Conservation (phyloP, 2,113 vertebrate genomes). For the Myiagra hebetior region DNA sequence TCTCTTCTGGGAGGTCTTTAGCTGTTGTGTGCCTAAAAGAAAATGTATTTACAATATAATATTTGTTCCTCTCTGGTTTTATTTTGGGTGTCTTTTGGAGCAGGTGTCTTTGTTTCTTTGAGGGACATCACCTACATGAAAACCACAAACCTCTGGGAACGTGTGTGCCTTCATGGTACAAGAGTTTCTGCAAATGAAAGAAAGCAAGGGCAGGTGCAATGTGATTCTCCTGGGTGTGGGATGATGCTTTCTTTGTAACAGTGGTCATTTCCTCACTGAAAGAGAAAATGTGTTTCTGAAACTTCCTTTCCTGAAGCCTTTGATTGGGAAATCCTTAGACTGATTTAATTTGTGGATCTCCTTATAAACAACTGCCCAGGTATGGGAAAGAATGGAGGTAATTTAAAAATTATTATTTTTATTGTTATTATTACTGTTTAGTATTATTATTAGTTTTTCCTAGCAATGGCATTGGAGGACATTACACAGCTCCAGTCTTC, state of each 20-base stretch:
- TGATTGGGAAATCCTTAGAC: not conserved
- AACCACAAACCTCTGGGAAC: not conserved
- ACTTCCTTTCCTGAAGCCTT: not conserved
- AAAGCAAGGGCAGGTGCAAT: not conserved
- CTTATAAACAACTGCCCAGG: not conserved
- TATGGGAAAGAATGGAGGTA: not conserved
- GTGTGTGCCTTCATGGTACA: not conserved
- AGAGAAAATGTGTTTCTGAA: not conserved
- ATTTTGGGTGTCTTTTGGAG: not conserved
- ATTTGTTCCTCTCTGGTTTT: not conserved
- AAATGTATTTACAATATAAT: not conserved
- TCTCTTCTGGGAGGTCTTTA: not conserved
- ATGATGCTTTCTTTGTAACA: not conserved
- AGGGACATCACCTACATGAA: not conserved
- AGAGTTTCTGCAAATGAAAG: not conserved
- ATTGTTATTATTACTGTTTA: too few species aligned
- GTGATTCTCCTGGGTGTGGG: not conserved
- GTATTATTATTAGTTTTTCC: not conserved
- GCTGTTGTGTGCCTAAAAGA: not conserved
- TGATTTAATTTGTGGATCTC: not conserved
- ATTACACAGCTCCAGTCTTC: not conserved
- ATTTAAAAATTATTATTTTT: not conserved
- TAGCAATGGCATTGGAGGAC: not conserved
- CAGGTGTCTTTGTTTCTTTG: not conserved
- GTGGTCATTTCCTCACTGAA: not conserved